Percentiles rank a stretch among this genome's conserved stretches.
Conservation (phyloP, 2,888 invertebrate genomes). For the Tenthredo notha region DNA sequence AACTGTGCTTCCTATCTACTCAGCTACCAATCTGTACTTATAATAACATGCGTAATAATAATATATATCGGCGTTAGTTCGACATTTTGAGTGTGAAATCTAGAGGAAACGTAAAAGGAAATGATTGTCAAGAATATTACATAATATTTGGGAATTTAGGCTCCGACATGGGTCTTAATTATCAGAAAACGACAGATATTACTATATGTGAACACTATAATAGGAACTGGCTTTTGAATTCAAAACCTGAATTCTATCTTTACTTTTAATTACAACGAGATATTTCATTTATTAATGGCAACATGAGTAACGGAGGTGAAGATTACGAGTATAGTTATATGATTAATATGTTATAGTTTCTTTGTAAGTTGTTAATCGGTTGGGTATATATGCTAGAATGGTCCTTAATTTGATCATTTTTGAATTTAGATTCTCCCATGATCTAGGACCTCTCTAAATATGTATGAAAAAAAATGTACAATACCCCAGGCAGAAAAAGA, state of each 20-base stretch:
- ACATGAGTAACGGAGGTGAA: neutral
- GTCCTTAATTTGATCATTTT: too few relatives aligned
- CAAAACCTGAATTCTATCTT: neutral
- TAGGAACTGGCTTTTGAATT: neutral
- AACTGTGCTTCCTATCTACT: slow-evolving; percentile 41
- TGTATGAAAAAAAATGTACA: too few relatives aligned
- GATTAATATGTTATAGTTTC: neutral
- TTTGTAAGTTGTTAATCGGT: slow-evolving; percentile 7
- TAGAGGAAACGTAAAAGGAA: neutral
- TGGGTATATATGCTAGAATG: too few relatives aligned
- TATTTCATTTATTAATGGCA: neutral
- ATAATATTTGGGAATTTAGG: neutral
- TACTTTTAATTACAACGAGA: neutral
- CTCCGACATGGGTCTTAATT: neutral
- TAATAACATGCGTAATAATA: neutral
- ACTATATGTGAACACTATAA: neutral
- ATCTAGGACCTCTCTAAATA: too few relatives aligned
- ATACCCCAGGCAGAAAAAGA: neutral
- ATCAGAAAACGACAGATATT: neutral
- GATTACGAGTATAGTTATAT: neutral
- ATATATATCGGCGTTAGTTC: neutral
- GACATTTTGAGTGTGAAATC: neutral
- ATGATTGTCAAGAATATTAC: neutral
- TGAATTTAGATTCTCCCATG: too few relatives aligned
- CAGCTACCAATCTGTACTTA: slow-evolving; percentile 10